Evolutionary conservation across 2,888 invertebrate species (phyloP).

Genomic region (Mechanitis messenoides): DNA sequence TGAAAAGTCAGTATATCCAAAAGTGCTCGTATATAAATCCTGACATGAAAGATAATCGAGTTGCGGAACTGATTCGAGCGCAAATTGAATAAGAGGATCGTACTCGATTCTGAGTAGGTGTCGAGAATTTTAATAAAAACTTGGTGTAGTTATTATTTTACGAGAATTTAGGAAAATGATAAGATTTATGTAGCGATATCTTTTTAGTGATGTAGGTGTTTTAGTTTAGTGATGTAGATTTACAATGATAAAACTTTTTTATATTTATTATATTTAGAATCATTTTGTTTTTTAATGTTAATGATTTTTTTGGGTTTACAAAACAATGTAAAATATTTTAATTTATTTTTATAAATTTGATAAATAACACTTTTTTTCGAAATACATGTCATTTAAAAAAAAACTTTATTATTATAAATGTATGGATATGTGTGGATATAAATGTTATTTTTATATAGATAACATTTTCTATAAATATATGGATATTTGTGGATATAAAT

Average conservation of each 20-base stretch:
- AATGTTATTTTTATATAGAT: neutral
- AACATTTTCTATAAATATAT: neutral
- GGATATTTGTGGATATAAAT: neutral
- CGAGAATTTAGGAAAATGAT: neutral
- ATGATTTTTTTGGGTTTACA: no score
- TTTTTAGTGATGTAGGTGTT: neutral
- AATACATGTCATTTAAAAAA: neutral
- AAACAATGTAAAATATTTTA: no score
- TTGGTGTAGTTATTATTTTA: constrained; percentile 2
- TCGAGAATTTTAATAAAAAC: constrained; percentile 5
- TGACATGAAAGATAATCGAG: constrained; percentile 70
- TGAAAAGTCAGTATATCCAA: constrained; percentile 35
- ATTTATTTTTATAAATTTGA: no score
- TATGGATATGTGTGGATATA: neutral
- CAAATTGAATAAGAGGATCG: constrained; percentile 70
- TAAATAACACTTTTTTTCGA: no score
- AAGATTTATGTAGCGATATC: neutral
- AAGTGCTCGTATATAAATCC: constrained; percentile 65
- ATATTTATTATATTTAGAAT: no score
- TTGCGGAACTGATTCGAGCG: constrained; percentile 72
- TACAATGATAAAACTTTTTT: no score
- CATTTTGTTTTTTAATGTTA: no score
- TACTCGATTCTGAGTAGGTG: constrained; percentile 25
- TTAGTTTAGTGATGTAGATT: neutral
- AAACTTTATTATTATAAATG: neutral